phyloP scores from a whole-genome alignment of 92 coral and sea anemone species.

The Epizoanthus stellaris region DNA sequence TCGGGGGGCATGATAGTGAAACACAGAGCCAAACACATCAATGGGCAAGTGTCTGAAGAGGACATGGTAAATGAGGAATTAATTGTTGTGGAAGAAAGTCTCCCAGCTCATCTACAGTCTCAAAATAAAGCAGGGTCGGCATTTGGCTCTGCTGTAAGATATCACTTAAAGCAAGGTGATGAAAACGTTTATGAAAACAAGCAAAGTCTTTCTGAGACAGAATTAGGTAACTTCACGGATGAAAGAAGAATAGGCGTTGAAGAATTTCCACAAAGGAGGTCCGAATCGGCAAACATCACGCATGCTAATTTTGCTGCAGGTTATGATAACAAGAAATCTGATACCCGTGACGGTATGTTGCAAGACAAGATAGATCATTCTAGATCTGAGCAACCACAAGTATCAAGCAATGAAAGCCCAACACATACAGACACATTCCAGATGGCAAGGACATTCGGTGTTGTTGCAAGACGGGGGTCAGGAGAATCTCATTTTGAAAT shows the following conservation, averaged over 20 bases:
- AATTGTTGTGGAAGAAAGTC: neutral
- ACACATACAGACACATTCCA: neutral
- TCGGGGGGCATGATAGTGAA: no score
- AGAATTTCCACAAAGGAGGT: neutral
- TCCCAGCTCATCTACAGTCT: neutral
- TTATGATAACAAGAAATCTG: neutral
- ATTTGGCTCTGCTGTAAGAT: neutral
- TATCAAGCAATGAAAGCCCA: neutral
- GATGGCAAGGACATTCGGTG: neutral
- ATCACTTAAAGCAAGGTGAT: neutral
- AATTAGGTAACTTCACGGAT: neutral
- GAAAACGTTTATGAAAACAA: neutral
- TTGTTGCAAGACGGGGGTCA: conserved; percentile 15
- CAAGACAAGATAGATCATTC: neutral
- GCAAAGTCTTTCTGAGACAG: neutral
- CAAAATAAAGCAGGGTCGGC: neutral
- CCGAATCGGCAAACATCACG: neutral
- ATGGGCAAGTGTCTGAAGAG: neutral
- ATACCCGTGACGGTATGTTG: neutral
- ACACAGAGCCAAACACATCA: no score
- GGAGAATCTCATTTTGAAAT: neutral
- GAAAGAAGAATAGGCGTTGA: neutral
- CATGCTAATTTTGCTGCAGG: neutral
- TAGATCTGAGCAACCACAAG: neutral
- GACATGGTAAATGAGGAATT: neutral